Evolutionary conservation across 2,797 vertebrate genomes (phyloP), one percentile per base, ranked within the genome.

Genomic region (Chaetodon trifasciatus): DNA sequence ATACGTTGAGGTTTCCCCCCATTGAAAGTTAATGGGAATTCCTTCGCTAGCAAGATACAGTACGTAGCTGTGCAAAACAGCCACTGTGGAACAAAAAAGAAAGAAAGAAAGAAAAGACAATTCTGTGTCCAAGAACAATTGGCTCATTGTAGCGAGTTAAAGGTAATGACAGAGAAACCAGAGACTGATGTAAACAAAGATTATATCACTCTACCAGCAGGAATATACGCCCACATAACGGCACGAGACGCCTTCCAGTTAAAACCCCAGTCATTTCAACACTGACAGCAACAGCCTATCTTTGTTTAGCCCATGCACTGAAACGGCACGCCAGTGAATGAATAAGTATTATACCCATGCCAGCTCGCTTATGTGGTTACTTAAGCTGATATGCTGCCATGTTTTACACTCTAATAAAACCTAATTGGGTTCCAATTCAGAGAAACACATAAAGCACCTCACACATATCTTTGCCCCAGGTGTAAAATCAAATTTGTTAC

Each of bases 361-460:
- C 90, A 89, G 81, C 82, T 72, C 8, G 73, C 85, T 84, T 84
- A 82, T 88, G 92, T 84, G 81, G 85, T 87, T 88, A 69, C 87
- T 88, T 86, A 75, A 86, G 83, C 88, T 91, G 89, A 92, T 87
- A 88, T 64, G 81, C 85, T 91, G 91, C 91, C 87, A 90, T 91
- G 88, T 89, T 93, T 94, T 93, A 93, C 90, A 89, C 81, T 74
- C 80, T 85, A 89, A 93, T 94, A 93, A 94, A 93, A 85, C 61
- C 81, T 88, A 91, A 92, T 89, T 90, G 86, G 82, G 86, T 91
- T 86, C 76, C 86, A 89, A 89, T 87, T 90, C 88, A 87, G 79
- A 88, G 85, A 85, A 91, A 88, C 80, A 71, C 83, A 88, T 92
- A 88, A 92, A 89, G 79, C 73, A 70, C 77, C 75, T 89, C 82